These are phyloP conservation scores for Oncorhynchus mykiss DNA, from an alignment of 2,113 vertebrate genomes.

Conservation along the genomic window DNA sequence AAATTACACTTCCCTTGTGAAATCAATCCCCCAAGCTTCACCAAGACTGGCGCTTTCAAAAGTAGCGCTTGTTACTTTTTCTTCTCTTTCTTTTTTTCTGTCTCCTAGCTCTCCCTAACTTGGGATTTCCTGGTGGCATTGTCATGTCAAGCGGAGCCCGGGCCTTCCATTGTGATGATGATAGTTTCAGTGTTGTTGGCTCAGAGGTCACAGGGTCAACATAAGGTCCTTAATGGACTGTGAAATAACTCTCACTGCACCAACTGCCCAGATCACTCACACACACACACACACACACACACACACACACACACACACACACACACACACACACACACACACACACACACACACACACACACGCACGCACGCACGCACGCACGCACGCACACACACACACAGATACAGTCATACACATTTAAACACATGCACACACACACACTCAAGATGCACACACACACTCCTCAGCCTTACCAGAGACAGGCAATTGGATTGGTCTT, in stretches of 20 bases:
- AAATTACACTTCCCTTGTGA: slow-evolving; percentile 79
- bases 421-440: slow-evolving; percentile 36
- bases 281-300: too few relatives aligned
- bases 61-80: slow-evolving; percentile 38
- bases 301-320: slow-evolving; percentile 13
- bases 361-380: slow-evolving; percentile 47
- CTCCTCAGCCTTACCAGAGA: slow-evolving; percentile 85
- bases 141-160: slow-evolving; percentile 65
- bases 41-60: slow-evolving; percentile 40
- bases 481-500: slow-evolving; percentile 92
- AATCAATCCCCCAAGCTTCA: slow-evolving; percentile 82
- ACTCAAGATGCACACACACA: slow-evolving; percentile 75
- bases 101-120: slow-evolving; percentile 74
- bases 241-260: slow-evolving; percentile 99
- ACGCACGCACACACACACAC: slow-evolving; percentile 49
- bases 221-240: slow-evolving; percentile 99
- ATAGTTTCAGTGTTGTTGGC: slow-evolving; percentile 98
- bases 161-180: slow-evolving; percentile 92
- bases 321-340: not conserved
- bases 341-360: too few relatives aligned
- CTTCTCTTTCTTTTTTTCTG: not conserved
- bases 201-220: slow-evolving; percentile 93
- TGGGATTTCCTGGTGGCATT: slow-evolving; percentile 87
- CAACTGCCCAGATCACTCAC: slow-evolving; percentile 95
- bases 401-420: too few relatives aligned